Evolutionary conservation across 1,140 invertebrate species (phyloP).

Genomic region (Bathynomus jamesi): DNA sequence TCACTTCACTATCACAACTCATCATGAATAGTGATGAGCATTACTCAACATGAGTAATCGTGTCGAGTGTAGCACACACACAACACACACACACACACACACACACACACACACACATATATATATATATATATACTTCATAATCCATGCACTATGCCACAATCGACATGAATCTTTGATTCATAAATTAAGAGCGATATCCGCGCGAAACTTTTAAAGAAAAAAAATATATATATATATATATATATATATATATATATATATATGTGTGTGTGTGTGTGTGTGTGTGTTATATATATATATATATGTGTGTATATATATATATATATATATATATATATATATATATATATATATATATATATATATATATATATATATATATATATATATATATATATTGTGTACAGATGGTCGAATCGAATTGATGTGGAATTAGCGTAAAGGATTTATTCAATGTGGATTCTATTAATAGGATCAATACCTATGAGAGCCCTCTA

Average conservation of each 20-base stretch:
- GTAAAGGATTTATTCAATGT: background rate
- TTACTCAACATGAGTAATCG: background rate
- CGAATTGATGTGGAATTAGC: background rate
- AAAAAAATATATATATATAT: background rate
- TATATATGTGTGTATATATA: constrained; percentile 8
- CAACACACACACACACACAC: background rate
- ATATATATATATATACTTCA: background rate
- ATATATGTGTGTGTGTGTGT: background rate
- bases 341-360: constrained; percentile 12
- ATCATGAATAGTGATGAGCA: background rate
- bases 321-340: constrained; percentile 11
- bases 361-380: constrained; percentile 2
- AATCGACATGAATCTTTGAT: too few species aligned
- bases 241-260: constrained; percentile 3
- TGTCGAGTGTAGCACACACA: background rate
- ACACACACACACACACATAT: background rate
- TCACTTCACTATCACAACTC: background rate
- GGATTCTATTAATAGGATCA: background rate
- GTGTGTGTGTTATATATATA: constrained; percentile 3
- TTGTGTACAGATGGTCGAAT: background rate
- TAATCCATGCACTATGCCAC: too few species aligned
- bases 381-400: constrained; percentile 9
- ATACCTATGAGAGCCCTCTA: background rate
- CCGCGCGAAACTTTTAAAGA: too few species aligned
- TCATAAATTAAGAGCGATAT: too few species aligned